Evolutionary conservation across 2,113 vertebrate species (phyloP).

Genomic region (Neotoma lepida): DNA sequence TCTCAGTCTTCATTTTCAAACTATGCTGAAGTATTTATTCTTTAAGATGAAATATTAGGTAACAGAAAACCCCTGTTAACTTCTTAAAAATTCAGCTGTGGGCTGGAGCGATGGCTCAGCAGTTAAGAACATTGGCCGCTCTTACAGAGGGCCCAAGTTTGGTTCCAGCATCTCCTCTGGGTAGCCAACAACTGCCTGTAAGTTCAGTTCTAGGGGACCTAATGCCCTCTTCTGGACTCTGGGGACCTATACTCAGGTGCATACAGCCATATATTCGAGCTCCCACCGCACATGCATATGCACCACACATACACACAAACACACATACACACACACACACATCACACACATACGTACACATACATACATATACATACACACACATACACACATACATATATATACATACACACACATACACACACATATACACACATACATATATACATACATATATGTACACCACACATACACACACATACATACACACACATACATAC

Average conservation of each 20-base stretch:
- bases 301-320: too few relatives aligned
- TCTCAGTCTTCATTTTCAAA: background rate
- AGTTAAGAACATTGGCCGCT: background rate
- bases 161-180: background rate
- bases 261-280: background rate
- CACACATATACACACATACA: background rate
- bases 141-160: background rate
- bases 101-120: background rate
- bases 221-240: background rate
- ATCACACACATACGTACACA: too few relatives aligned
- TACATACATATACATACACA: background rate
- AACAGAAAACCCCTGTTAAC: background rate
- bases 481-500: rapidly evolving
- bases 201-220: background rate
- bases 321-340: background rate
- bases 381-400: background rate
- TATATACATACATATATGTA: too few relatives aligned
- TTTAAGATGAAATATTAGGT: conserved; percentile 32
- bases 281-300: background rate
- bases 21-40: background rate
- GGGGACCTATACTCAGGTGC: background rate
- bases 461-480: background rate
- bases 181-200: background rate
- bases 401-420: background rate
- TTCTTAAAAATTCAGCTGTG: background rate